Evolutionary conservation across 2,888 invertebrate genomes (phyloP), one percentile per base, ranked within the genome.

Genomic region (Tuberolachnus salignus): DNA sequence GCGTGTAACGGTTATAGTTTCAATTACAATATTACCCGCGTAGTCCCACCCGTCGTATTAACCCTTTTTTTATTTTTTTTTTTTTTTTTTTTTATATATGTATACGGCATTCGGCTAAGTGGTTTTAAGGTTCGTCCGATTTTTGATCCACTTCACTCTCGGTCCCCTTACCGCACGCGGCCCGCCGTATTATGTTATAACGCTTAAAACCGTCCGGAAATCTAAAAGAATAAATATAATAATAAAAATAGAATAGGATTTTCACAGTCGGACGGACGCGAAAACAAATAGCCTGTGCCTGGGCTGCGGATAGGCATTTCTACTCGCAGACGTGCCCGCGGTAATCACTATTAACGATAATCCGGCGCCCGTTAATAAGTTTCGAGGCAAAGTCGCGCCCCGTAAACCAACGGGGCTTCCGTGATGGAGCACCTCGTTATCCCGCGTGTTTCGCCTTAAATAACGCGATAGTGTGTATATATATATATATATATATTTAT

Each of bases 1-100:
- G 61, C 61, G 42, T 63, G 61, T 73, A 73, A 63, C 72, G 72
- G 72, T 72, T 72, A 51, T 51, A 61, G 72, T 73, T 73, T 73
- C 72, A 73, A 73, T 73, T 73, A 73, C 21, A 51, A 72, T 61
- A 49, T 61, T 49, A 26, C 61, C 46, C 13, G n/a, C n/a, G 66
- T n/a, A 16, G 49, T 72, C 51, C 19, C n/a, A n/a, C 61, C 21
- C 72, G 8, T 51, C 61, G 19, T 19, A 16, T 73, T 49, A 73
- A 63, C 72, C 61, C 61, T 73, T 73, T 72, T 72, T 72, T 71
- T 63, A 42, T 64, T 44, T 21, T 71, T 63, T 63, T 64, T 44
- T 21, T 13, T 42, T 19, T 34, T 34, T 4, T 34, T 34, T 34
- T 34, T 4, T 34, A 6, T 34, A 34, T 34, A 6, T 34, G 6